Evolutionary conservation across 2,797 vertebrate genomes (phyloP).

Genomic region (Malurus splendens): DNA sequence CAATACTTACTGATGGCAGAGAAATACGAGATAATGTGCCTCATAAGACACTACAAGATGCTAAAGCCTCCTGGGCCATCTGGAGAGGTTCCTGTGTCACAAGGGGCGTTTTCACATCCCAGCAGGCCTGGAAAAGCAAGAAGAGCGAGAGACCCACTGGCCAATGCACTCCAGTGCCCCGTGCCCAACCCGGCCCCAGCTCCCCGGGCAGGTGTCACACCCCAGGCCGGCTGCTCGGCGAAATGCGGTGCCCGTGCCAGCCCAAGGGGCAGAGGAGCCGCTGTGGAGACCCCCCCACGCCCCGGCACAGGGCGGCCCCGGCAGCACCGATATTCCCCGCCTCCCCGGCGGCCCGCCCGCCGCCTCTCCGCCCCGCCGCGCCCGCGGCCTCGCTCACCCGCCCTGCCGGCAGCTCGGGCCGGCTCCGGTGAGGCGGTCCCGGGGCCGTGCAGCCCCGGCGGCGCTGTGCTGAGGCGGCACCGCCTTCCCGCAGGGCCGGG

Average conservation of each 20-base stretch:
- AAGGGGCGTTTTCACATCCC: fast-evolving
- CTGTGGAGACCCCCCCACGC: not conserved
- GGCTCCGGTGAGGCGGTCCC: fast-evolving
- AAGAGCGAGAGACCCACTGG: not conserved
- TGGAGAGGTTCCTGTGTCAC: fast-evolving
- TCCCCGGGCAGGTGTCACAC: not conserved
- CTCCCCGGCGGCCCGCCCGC: too few species aligned
- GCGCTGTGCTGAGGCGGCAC: not conserved
- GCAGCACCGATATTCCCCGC: not conserved
- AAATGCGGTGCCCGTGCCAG: too few species aligned
- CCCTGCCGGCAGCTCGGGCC: not conserved
- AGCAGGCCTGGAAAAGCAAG: not conserved
- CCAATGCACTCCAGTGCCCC: not conserved
- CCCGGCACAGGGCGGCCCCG: not conserved
- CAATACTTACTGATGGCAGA: not conserved
- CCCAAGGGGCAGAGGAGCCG: too few species aligned
- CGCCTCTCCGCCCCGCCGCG: not conserved
- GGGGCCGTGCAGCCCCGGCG: fast-evolving
- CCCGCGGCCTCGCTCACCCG: not conserved
- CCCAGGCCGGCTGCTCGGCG: not conserved
- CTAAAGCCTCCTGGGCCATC: not conserved
- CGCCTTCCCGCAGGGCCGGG: not conserved
- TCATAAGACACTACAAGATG: fast-evolving
- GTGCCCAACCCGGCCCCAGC: not conserved
- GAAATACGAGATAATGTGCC: fast-evolving